Evolutionary conservation across 1,140 invertebrate species (phyloP).

Genomic region (Eupristina koningsbergeri): DNA sequence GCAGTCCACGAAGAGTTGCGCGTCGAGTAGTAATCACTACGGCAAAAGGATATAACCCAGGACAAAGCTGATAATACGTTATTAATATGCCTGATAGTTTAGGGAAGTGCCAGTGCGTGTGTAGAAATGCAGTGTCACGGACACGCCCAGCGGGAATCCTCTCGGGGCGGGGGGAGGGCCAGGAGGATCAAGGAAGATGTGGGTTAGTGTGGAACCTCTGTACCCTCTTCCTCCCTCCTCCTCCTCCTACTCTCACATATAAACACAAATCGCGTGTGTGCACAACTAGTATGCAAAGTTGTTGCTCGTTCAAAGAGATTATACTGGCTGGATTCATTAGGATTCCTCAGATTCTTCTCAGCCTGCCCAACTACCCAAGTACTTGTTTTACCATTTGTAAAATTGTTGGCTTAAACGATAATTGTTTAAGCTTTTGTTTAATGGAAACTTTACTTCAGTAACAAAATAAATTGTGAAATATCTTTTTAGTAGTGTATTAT

Average conservation of each 20-base stretch:
- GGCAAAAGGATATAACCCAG: not conserved
- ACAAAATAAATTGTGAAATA: no score
- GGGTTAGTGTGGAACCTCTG: not conserved
- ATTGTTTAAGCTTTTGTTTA: not conserved
- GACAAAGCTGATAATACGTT: slow-evolving; percentile 51
- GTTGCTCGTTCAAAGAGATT: slow-evolving; percentile 19
- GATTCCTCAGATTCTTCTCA: slow-evolving; percentile 10
- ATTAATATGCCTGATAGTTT: slow-evolving; percentile 57
- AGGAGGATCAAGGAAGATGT: not conserved
- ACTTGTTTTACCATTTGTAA: not conserved
- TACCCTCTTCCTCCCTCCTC: no score
- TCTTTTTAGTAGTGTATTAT: no score
- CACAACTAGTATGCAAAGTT: not conserved
- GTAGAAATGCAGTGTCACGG: slow-evolving; percentile 33
- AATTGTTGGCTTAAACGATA: not conserved
- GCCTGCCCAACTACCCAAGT: not conserved
- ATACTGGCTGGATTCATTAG: not conserved
- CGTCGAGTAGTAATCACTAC: not conserved
- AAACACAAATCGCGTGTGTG: no score
- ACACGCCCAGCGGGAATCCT: slow-evolving; percentile 16
- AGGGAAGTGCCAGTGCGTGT: slow-evolving; percentile 41
- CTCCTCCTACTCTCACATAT: no score
- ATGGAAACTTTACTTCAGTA: not conserved
- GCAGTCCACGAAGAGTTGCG: not conserved
- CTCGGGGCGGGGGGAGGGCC: no score